These are phyloP conservation scores for Gymnorhina tibicen DNA, from an alignment of 2,113 vertebrate genomes.

Conservation along the genomic window DNA sequence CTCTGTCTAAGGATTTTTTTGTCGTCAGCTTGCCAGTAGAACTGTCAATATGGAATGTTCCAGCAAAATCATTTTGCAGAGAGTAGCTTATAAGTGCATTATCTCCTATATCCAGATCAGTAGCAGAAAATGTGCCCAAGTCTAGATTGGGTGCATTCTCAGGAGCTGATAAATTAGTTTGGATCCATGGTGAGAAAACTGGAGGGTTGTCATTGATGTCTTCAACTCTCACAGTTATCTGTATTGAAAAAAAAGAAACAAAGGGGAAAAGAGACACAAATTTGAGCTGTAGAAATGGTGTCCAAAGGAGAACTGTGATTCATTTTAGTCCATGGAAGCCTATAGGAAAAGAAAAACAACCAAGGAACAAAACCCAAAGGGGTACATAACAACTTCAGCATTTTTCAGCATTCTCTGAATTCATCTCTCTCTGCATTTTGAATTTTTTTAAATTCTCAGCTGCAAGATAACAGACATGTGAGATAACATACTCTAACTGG, in stretches of 20 bases:
- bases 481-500: neutral
- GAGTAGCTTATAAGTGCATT: slow-evolving; percentile 48
- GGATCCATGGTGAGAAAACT: slow-evolving; percentile 28
- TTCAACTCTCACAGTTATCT: slow-evolving; percentile 46
- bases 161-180: slow-evolving; percentile 13
- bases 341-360: neutral
- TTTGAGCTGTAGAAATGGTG: neutral
- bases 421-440: neutral
- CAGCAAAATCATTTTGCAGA: slow-evolving; percentile 51
- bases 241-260: neutral
- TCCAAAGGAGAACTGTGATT: neutral
- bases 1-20: slow-evolving; percentile 41
- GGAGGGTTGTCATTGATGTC: slow-evolving; percentile 63
- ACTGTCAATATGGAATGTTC: slow-evolving; percentile 16
- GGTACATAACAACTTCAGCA: neutral
- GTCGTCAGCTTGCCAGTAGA: slow-evolving; percentile 41
- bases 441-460: neutral
- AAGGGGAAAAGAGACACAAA: neutral
- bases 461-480: neutral
- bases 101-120: slow-evolving; percentile 41
- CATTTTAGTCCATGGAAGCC: neutral
- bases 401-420: neutral
- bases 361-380: neutral
- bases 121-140: slow-evolving; percentile 47
- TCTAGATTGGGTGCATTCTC: slow-evolving; percentile 18